phyloP scores from a whole-genome alignment of 2,797 vertebrate species.

The Adelosebastes latens region DNA sequence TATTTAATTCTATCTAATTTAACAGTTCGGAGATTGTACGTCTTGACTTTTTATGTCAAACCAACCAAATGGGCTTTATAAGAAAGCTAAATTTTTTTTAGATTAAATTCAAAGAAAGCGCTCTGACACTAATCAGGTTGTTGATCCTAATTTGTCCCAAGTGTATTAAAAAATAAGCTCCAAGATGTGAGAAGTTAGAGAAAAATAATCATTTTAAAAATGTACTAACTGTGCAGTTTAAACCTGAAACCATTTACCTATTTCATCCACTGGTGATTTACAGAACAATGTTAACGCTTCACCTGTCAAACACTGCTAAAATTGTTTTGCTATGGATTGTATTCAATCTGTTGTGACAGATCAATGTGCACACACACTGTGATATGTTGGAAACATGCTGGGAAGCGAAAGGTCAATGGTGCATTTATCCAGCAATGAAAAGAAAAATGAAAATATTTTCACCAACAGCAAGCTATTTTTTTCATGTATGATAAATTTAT shows the following conservation, averaged over 20 bases:
- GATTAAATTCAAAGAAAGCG: neutral
- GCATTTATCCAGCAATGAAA: conserved; percentile 37
- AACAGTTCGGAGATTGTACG: neutral
- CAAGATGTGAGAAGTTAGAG: neutral
- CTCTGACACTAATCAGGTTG: neutral
- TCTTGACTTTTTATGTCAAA: neutral
- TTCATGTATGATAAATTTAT: conserved; percentile 44
- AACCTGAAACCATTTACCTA: neutral
- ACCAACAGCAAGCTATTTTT: neutral
- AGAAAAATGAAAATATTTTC: conserved; percentile 1
- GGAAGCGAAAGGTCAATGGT: conserved; percentile 48
- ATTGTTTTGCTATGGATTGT: conserved; percentile 17
- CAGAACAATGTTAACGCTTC: neutral
- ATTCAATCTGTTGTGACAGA: conserved; percentile 30
- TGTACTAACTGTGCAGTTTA: neutral
- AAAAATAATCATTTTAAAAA: neutral
- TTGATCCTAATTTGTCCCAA: neutral
- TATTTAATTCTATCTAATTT: neutral
- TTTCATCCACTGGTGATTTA: conserved; percentile 3
- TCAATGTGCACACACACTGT: conserved; percentile 31
- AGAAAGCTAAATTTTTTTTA: neutral
- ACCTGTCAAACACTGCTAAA: conserved; percentile 9
- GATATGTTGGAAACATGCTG: conserved; percentile 31
- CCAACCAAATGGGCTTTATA: neutral
- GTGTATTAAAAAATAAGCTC: neutral